Evolutionary conservation across 2,797 vertebrate genomes (phyloP).

Genomic region (Sebastolobus altivelis): DNA sequence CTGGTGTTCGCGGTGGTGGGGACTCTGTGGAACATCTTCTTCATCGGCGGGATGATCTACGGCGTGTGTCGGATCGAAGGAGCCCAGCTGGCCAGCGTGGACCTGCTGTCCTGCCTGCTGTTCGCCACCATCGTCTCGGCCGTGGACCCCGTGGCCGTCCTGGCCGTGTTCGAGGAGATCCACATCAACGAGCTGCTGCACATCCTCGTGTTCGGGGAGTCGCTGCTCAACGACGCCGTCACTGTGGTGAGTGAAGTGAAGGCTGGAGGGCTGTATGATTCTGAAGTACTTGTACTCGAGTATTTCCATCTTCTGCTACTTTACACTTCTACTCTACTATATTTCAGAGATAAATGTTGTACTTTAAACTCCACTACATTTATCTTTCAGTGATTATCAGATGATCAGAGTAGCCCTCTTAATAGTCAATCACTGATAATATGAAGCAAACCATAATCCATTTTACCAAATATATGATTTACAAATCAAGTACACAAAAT

Average conservation of each 20-base stretch:
- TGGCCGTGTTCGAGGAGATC: conserved; percentile 98
- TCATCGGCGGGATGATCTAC: conserved; percentile 90
- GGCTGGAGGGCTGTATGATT: not conserved
- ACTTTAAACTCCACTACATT: not conserved
- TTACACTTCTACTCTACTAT: not conserved
- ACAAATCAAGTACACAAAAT: too few species aligned
- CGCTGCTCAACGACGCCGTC: conserved; percentile 96
- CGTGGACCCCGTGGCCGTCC: conserved; percentile 95
- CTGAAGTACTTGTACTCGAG: not conserved
- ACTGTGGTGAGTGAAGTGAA: conserved; percentile 89
- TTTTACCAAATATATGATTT: too few species aligned
- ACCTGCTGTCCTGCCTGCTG: conserved; percentile 92
- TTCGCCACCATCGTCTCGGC: conserved; percentile 96
- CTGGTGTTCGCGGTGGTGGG: conserved; percentile 95
- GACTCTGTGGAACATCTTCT: conserved; percentile 95
- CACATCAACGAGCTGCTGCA: conserved; percentile 97
- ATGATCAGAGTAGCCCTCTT: too few species aligned
- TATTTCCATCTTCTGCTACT: not conserved
- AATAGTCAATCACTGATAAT: too few species aligned
- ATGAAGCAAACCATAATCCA: too few species aligned
- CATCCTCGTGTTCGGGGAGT: conserved; percentile 97
- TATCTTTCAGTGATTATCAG: not conserved
- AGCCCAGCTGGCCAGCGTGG: conserved; percentile 77
- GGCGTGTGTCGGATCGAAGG: conserved; percentile 89
- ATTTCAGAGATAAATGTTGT: not conserved